Evolutionary conservation across 2,113 vertebrate genomes (phyloP), one percentile per base, ranked within the genome.

Genomic region (Condylura cristata): DNA sequence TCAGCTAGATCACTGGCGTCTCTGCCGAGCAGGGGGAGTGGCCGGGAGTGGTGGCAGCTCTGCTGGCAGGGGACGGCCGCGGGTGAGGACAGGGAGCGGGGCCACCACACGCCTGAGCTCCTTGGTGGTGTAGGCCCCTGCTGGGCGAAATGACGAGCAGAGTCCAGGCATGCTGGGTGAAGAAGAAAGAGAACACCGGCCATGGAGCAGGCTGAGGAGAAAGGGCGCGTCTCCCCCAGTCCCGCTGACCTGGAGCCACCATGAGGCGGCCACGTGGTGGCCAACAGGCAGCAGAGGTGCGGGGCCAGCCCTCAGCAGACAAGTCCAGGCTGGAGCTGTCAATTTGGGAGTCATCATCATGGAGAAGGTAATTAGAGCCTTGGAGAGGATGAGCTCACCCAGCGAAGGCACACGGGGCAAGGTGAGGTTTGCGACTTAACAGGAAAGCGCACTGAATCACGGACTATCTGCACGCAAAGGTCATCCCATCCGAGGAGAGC

Each of bases 291-390:
- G 41, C 2, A 76, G 34, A 34, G 58, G 80, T 20, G 30, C 0
- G 20, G 60, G 70, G 60, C 71, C 37, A 71, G 75, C 79, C 72
- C 65, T 91, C 18, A 16, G 58, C 1, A 46, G 87, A 68, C 96
- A 97, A 97, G 96, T 94, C 94, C 81, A 71, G 94, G 66, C 96
- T 90, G 17, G 86, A 89, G 39, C 80, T 7, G 58, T 0, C 89
- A 72, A 82, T 53, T 7, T 26, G 44, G 44, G 83, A 86, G 80
- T 93, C 89, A 37, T 53, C 79, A 86, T 37, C 83, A 2, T 20
- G 63, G 4, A 88, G 91, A 61, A 13, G 65, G 65, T 93, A 96
- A 97, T 96, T 97, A 96, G 60, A 84, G 86, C 93, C 75, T 75
- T 58, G 80, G 75, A 86, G 56, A 71, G 34, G 83, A 79, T 96